phyloP scores from a whole-genome alignment of 2,888 invertebrate genomes.

The Listrodromus nycthemerus region DNA sequence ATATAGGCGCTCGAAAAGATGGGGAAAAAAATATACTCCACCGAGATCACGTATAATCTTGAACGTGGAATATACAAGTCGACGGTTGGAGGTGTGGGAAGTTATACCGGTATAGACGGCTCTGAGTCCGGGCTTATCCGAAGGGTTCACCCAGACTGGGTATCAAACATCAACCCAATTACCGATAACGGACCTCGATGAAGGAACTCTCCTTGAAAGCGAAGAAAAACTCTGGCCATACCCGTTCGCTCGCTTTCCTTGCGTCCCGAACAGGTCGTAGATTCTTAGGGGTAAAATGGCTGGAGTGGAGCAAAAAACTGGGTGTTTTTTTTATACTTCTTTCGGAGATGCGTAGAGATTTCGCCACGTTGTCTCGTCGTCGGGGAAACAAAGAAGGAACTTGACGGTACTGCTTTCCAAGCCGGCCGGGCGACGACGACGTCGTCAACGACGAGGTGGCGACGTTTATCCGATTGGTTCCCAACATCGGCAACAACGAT shows the following conservation, averaged over 20 bases:
- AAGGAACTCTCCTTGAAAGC: not conserved
- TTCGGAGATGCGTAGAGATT: not conserved
- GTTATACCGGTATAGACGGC: not conserved
- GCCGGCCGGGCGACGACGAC: constrained; percentile 29
- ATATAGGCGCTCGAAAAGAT: not conserved
- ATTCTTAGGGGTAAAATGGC: constrained; percentile 4
- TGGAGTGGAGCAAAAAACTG: not conserved
- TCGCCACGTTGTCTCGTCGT: constrained; percentile 26
- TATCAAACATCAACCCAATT: constrained; percentile 41
- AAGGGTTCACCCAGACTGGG: not conserved
- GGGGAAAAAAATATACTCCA: not conserved
- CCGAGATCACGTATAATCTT: constrained; percentile 15
- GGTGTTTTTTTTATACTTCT: not conserved
- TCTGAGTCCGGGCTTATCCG: not conserved
- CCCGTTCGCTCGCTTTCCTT: not conserved
- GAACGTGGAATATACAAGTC: constrained; percentile 5
- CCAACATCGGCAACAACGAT: constrained; percentile 35
- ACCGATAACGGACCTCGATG: constrained; percentile 17
- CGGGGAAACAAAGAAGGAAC: constrained; percentile 58
- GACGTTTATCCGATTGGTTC: constrained; percentile 59
- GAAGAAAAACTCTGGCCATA: not conserved
- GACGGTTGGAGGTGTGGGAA: not conserved
- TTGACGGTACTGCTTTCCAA: constrained; percentile 58
- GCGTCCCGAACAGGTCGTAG: not conserved
- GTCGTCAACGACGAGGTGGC: constrained; percentile 27